phyloP scores from a whole-genome alignment of 2,888 invertebrate genomes.

The Choristoneura rosaceana region DNA sequence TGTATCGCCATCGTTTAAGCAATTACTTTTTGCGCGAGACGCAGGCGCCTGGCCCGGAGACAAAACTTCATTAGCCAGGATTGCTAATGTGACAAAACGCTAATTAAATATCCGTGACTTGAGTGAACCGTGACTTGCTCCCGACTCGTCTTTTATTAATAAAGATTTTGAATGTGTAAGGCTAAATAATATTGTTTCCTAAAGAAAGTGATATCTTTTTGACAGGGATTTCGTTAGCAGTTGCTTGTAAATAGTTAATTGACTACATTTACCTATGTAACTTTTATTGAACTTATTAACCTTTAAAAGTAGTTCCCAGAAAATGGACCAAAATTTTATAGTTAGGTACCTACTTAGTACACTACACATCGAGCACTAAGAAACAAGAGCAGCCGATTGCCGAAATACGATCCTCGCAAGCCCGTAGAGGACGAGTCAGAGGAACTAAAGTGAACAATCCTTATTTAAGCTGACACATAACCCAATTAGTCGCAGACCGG shows the following conservation, averaged over 20 bases:
- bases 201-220: not conserved
- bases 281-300: not conserved
- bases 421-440: slow-evolving; percentile 28
- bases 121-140: not conserved
- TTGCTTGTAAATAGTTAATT: no score
- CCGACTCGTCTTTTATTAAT: not conserved
- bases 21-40: slow-evolving; percentile 58
- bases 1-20: slow-evolving; percentile 52
- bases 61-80: slow-evolving; percentile 52
- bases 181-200: not conserved
- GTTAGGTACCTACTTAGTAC: not conserved
- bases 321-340: not conserved
- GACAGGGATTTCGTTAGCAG: no score
- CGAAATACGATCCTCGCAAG: slow-evolving; percentile 27
- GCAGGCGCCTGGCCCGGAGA: slow-evolving; percentile 44
- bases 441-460: slow-evolving; percentile 47
- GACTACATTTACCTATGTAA: no score
- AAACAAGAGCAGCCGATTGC: slow-evolving; percentile 12
- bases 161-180: not conserved
- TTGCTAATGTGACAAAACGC: slow-evolving; percentile 57
- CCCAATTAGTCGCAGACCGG: slow-evolving; percentile 61
- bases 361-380: not conserved
- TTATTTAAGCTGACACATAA: slow-evolving; percentile 57
- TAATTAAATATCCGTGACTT: slow-evolving; percentile 52
- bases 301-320: not conserved